These are phyloP conservation scores for Gorsachius goisagi DNA, from an alignment of 2,113 vertebrate genomes.

Conservation along the genomic window DNA sequence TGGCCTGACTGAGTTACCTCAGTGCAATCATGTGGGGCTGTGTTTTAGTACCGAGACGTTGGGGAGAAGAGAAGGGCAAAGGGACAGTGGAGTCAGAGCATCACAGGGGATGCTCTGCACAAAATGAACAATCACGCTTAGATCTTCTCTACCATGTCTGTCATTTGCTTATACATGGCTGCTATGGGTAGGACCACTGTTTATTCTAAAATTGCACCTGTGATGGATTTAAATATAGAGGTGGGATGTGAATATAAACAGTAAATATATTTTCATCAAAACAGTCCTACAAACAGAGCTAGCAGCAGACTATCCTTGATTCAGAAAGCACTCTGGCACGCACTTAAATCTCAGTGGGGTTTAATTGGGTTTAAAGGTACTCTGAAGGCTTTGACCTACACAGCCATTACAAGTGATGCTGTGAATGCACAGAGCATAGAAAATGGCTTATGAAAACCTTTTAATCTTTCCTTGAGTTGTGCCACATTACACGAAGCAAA, in stretches of 20 bases:
- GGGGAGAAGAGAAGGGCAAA: neutral
- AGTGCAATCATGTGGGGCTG: neutral
- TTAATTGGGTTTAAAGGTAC: neutral
- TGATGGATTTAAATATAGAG: neutral
- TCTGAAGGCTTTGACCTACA: neutral
- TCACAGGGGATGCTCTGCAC: neutral
- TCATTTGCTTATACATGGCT: neutral
- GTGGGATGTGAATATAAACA: neutral
- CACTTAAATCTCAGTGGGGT: neutral
- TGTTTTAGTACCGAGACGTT: neutral
- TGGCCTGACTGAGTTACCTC: neutral
- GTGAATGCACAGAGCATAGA: neutral
- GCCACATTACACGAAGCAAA: neutral
- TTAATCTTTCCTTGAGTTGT: neutral
- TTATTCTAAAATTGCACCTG: neutral
- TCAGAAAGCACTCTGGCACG: neutral
- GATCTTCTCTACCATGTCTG: neutral
- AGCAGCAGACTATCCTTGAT: neutral
- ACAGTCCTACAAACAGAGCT: neutral
- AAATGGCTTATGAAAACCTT: neutral
- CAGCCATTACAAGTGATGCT: neutral
- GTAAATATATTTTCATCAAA: neutral
- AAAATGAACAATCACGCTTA: neutral
- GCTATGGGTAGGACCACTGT: neutral
- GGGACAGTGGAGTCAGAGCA: neutral